Percentiles rank a stretch among this genome's conserved stretches.
Conservation (phyloP, 1,140 invertebrate species). For the Drosophila pandora region DNA sequence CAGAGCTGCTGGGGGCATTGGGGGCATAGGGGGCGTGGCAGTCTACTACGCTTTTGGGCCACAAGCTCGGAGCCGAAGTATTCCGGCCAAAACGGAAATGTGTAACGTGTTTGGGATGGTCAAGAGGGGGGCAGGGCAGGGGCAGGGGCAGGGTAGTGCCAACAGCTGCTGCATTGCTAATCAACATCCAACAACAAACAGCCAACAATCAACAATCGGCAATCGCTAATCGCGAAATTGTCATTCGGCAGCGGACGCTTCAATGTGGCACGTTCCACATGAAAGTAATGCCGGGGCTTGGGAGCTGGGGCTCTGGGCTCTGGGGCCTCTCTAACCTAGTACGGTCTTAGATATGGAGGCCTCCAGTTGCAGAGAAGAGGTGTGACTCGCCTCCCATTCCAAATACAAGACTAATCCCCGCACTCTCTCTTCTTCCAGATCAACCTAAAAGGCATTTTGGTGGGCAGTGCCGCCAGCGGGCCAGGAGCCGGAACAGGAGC, state of each 20-base stretch:
- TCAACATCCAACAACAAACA: background rate
- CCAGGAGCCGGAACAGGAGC: slow-evolving; percentile 16
- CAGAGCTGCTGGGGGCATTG: slow-evolving; percentile 5
- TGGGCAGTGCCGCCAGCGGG: slow-evolving; percentile 56
- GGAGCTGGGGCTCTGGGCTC: background rate
- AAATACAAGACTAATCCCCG: background rate
- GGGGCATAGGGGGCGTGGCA: background rate
- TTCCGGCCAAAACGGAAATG: slow-evolving; percentile 58
- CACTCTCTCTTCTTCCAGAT: slow-evolving; percentile 38
- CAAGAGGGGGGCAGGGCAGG: background rate
- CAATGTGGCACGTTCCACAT: slow-evolving; percentile 50
- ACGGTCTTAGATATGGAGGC: slow-evolving; percentile 1
- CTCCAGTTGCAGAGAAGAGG: background rate
- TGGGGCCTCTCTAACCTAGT: background rate
- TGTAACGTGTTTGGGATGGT: slow-evolving; percentile 60
- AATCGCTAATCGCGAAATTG: slow-evolving; percentile 30
- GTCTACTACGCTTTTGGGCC: slow-evolving; percentile 44
- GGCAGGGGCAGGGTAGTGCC: background rate
- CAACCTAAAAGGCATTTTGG: slow-evolving; percentile 65
- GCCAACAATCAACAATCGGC: slow-evolving; percentile 18
- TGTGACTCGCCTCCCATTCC: background rate
- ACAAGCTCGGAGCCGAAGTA: slow-evolving; percentile 1
- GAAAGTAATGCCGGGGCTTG: no score
- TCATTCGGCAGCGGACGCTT: slow-evolving; percentile 27
- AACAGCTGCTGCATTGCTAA: slow-evolving; percentile 24